phyloP scores from a whole-genome alignment of 2,888 invertebrate species.

The Synergus japonicus region DNA sequence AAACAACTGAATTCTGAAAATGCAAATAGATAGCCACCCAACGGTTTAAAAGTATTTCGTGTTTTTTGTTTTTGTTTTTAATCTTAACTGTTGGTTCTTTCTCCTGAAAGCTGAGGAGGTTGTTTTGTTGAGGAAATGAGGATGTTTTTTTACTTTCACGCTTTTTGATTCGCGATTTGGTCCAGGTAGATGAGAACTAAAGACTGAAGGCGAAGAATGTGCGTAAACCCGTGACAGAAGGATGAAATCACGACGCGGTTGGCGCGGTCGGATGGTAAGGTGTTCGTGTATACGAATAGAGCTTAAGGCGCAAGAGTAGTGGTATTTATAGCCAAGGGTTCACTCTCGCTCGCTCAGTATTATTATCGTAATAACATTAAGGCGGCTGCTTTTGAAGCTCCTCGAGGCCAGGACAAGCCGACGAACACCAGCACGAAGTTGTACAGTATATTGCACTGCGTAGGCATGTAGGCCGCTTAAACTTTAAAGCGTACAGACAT shows the following conservation, averaged over 20 bases:
- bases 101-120: too few relatives aligned
- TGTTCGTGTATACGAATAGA: background rate
- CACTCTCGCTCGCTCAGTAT: slow-evolving; percentile 69
- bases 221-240: slow-evolving; percentile 35
- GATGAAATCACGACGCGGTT: slow-evolving; percentile 29
- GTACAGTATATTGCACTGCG: slow-evolving; percentile 8
- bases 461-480: slow-evolving; percentile 29
- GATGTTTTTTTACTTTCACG: slow-evolving; percentile 1
- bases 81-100: too few relatives aligned
- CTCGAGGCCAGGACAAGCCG: slow-evolving; percentile 56
- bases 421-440: slow-evolving; percentile 42
- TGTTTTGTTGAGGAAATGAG: background rate
- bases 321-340: slow-evolving; percentile 68
- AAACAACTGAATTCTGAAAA: too few relatives aligned
- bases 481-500: background rate
- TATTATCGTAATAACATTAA: slow-evolving; percentile 74
- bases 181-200: slow-evolving; percentile 8
- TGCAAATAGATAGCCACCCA: too few relatives aligned
- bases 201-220: slow-evolving; percentile 28
- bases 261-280: slow-evolving; percentile 1
- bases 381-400: slow-evolving; percentile 71
- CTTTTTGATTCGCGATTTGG: background rate
- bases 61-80: too few relatives aligned
- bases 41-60: too few relatives aligned
- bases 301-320: slow-evolving; percentile 54